Percentiles rank a stretch among this genome's conserved stretches.
Evolutionary conservation across 2,888 invertebrate species (phyloP).

Genomic region (Drosophila subsilvestris): DNA sequence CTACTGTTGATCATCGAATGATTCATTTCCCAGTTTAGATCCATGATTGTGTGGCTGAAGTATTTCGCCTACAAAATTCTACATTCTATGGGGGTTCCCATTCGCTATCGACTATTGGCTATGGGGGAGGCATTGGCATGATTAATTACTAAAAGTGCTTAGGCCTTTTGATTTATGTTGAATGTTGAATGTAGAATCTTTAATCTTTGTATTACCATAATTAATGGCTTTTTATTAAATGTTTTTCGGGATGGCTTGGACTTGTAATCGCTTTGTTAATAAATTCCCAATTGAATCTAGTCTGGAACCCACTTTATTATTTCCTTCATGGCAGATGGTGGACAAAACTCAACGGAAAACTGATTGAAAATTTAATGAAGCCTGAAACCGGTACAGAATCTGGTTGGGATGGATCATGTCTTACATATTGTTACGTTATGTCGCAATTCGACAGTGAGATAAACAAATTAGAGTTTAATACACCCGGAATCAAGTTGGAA

Average conservation of each 20-base stretch:
- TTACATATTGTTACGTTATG: neutral
- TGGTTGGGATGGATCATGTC: neutral
- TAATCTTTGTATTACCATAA: neutral
- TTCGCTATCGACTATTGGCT: too few species aligned
- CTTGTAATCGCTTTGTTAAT: too few species aligned
- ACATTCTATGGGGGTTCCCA: neutral
- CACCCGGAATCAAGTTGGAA: neutral
- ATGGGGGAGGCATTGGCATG: conserved; percentile 5
- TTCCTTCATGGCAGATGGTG: neutral
- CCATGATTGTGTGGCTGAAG: neutral
- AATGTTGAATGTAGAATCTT: neutral
- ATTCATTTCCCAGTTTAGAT: conserved; percentile 17
- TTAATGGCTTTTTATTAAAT: neutral
- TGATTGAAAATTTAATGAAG: neutral
- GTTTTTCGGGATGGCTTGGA: neutral
- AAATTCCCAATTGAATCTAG: neutral
- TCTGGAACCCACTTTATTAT: neutral
- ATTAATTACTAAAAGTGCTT: conserved; percentile 20
- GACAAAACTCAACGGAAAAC: neutral
- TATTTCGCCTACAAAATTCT: conserved; percentile 9
- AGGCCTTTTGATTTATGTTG: neutral
- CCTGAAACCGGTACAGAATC: neutral
- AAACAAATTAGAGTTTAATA: neutral
- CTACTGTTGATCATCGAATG: conserved; percentile 16
- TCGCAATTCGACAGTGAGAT: neutral